Base-by-base conservation (phyloP, 2,113 vertebrate species). In the Trogon melanurus region DNA sequence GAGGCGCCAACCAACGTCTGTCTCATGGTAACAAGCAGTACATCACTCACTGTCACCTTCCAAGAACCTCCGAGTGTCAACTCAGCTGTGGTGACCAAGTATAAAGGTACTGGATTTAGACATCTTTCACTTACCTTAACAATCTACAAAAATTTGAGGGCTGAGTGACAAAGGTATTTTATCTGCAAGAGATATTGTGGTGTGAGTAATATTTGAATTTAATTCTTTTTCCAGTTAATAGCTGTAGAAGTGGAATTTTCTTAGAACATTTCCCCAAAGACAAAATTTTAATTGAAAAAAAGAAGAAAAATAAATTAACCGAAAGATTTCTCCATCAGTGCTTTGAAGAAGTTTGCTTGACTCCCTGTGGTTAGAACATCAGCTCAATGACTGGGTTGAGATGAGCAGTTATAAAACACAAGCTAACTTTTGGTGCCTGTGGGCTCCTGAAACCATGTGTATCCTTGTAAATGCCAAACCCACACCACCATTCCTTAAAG, bases 41-140 rank as follows among this genome's bases (percentile, higher is more conserved):
- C 98, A 76, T 98, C 99, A 45, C 98, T 99, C 97, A 99, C 98
- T 41, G 98, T 99, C 98, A 98, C 97, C 97, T 99, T 99, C 96
- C 99, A 99, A 89, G 99, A 99, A 95, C 99, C 99, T n/a, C 98
- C 98, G 78, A 98, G 98, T 90, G 98, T 99, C 95, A 99, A 99
- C 91, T 98, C 99, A 69, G 98, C 99, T 45, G 98, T 99, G 86
- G 98, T 99, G 89, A 99, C 99, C 96, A 99, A 98, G 97, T 99
- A 99, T 98, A 99, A 98, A 99, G 99, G 99, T 99, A 98, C 69
- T 91, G 88, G 16, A 72, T 89, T 95, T 91, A 78, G 47, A 53
- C 60, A 47, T 47, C 67, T 96, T 93, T 95, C 56, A 53, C 47
- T 83, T 85, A 32, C 50, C 66, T 83, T 89, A 72, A 65, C 54